A percentile compares a stretch with the other conserved stretches of the same genome.
Evolutionary conservation across 2,888 invertebrate genomes (phyloP).

Genomic region (Tridacna gigas): DNA sequence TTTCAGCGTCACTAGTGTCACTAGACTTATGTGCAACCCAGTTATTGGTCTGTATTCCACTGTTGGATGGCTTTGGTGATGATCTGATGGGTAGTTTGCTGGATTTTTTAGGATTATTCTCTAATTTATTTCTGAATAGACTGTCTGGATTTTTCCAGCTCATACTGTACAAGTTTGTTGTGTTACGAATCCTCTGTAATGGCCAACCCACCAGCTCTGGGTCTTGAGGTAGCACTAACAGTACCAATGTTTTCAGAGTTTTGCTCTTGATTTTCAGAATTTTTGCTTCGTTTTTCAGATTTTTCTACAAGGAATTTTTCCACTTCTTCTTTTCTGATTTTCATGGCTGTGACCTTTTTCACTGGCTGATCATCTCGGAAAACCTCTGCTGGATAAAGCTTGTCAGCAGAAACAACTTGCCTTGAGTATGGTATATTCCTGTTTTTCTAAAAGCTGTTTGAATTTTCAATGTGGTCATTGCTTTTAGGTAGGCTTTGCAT

Average conservation of each 20-base stretch:
- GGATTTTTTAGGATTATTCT: background rate
- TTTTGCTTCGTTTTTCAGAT: background rate
- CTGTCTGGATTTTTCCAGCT: background rate
- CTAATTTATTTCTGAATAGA: background rate
- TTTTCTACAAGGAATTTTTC: conserved; percentile 4
- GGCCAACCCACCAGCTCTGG: background rate
- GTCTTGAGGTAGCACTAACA: background rate
- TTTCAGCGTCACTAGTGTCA: background rate
- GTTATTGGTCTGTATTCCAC: background rate
- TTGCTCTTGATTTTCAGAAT: background rate
- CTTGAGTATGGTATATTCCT: background rate
- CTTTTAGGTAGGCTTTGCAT: too few species aligned
- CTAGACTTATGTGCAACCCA: background rate
- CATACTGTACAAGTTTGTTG: background rate
- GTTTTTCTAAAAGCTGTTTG: too few species aligned
- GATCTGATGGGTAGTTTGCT: background rate
- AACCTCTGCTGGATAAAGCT: background rate
- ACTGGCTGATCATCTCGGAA: conserved; percentile 14
- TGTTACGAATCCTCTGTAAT: conserved; percentile 4
- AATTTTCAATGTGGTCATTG: too few species aligned
- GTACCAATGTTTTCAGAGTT: background rate
- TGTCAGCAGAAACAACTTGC: conserved; percentile 1
- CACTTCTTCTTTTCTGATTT: background rate
- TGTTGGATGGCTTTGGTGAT: too few species aligned
- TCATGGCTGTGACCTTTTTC: conserved; percentile 12